Base-by-base conservation (phyloP, 2,797 vertebrate genomes). In the Cryptoprocta ferox region DNA sequence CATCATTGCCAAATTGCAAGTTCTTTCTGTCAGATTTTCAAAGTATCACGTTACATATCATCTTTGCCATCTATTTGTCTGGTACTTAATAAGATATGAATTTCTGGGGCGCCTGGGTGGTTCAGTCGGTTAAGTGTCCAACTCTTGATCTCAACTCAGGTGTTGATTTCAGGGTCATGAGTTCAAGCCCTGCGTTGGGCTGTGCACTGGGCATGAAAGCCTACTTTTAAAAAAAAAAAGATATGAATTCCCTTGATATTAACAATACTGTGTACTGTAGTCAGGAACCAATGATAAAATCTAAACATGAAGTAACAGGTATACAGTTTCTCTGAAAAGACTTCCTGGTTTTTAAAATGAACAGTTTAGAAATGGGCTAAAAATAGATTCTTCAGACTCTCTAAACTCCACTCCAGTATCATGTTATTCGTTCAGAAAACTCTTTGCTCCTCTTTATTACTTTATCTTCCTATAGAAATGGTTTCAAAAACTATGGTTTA, bases 191-290 rank as follows among this genome's bases (percentile, higher is more conserved):
- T 59, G 21, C 56, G 24, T 9, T 59, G 21, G 53, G 56, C 56
- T 59, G 56, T 3, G 21, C 8, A 10, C 21, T 24, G 56, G 56
- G 56, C 21, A 9, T 24, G 56, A 24, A 59, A 59, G 56, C 56
- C 56, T 59, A 24, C 56, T 59, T 59, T 24, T 24, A 59, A 59
- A 59, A 21, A 56, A 21, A 59, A 59, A 19, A 94, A 45, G 28
- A 37, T 82, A 76, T 70, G n/a, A n/a, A 78, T 84, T 84, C 83
- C 32, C 79, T 93, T 91, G 70, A 96, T 63, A 53, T 87, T 21
- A 88, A 59, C 39, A 93, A n/a, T 65, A 53, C 0, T 48, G 14
- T 42, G 35, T 89, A 78, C 37, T 63, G 0, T 75, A 68, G 82
- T 28, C 84, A 93, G 70, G 61, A 79, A 42, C 16, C 78, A 82